Percentiles rank a stretch among this genome's conserved stretches.
Evolutionary conservation across 2,113 vertebrate species (phyloP).

Genomic region (Sardina pilchardus): DNA sequence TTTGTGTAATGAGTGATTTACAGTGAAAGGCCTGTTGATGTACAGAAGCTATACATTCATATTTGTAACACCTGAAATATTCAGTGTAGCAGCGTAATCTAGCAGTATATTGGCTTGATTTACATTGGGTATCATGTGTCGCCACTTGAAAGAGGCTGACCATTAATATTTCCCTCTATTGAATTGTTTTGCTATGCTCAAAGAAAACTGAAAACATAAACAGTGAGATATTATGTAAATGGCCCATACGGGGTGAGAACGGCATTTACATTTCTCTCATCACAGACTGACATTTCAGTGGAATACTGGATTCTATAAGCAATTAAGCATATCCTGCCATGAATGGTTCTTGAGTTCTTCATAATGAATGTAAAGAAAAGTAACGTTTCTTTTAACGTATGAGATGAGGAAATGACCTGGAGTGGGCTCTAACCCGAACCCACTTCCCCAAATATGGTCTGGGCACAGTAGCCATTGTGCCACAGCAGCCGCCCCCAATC

Average conservation of each 20-base stretch:
- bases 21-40: background rate
- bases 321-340: background rate
- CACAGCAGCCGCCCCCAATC: background rate
- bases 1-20: background rate
- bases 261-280: background rate
- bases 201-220: background rate
- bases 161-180: background rate
- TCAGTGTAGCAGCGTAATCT: background rate
- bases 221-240: background rate
- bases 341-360: background rate
- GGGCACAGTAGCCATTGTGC: no score
- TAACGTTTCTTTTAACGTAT: no score
- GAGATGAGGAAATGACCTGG: no score
- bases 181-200: background rate
- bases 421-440: no score
- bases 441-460: no score
- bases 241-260: background rate
- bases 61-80: background rate
- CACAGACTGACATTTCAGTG: background rate
- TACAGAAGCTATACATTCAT: background rate
- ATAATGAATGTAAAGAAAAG: no score
- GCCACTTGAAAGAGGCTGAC: background rate
- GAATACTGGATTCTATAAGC: background rate
- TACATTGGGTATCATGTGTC: background rate
- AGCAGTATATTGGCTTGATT: background rate